Conservation (phyloP, 2,113 vertebrate species). For the Sporophila hypoxantha region DNA sequence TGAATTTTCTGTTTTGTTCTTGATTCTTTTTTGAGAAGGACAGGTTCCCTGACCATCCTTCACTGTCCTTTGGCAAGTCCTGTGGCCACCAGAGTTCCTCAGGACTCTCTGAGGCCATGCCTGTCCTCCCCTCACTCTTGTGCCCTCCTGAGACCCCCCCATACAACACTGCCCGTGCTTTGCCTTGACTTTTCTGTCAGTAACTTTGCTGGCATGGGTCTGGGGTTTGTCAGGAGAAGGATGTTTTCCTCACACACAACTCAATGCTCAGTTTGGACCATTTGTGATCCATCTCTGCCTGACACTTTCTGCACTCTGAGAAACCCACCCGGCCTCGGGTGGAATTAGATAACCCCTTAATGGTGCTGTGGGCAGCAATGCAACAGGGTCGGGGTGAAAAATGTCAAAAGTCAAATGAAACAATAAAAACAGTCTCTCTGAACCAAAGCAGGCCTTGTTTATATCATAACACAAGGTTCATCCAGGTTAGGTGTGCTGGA, state of each 20-base stretch:
- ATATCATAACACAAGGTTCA: not conserved
- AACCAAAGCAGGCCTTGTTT: not conserved
- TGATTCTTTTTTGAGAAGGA: not conserved
- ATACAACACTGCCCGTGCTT: not conserved
- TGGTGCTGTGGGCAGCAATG: not conserved
- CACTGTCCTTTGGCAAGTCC: no score
- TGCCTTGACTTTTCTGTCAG: constrained; percentile 10
- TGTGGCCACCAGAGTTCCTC: not conserved
- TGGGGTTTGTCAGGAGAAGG: constrained; percentile 33
- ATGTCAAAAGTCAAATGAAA: not conserved
- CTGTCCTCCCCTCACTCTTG: not conserved
- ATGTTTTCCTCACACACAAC: not conserved
- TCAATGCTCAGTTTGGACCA: not conserved
- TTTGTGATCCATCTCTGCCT: not conserved
- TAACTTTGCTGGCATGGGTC: not conserved
- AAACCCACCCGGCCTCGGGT: not conserved
- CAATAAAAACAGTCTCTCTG: not conserved
- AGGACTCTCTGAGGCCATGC: accelerated
- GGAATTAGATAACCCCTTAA: not conserved
- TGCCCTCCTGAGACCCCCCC: not conserved
- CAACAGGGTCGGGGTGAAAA: not conserved
- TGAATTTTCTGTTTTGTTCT: not conserved
- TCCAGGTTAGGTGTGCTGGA: not conserved
- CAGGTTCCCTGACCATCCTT: not conserved
- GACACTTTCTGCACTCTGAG: not conserved